A percentile compares a stretch with the other conserved stretches of the same genome.
phyloP scores from a whole-genome alignment of 2,113 vertebrate genomes.

The Phainopepla nitens region DNA sequence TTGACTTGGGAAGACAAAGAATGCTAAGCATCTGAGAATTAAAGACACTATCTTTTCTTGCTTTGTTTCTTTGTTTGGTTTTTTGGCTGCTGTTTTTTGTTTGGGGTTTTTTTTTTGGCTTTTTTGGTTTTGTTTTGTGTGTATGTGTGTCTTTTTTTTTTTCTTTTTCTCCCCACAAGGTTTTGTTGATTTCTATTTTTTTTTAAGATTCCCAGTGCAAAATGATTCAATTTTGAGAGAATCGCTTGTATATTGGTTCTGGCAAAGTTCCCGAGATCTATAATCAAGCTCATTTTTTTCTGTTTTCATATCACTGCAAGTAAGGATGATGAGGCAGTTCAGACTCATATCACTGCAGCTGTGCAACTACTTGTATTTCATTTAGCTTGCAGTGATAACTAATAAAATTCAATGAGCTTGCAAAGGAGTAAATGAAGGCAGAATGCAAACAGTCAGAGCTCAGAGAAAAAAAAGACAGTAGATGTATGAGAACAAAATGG shows the following conservation, averaged over 20 bases:
- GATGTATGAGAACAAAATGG: not conserved
- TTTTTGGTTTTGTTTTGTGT: too few relatives aligned
- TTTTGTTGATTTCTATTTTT: not conserved
- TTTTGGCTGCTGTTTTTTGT: too few relatives aligned
- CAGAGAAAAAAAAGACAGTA: not conserved
- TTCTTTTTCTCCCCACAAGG: not conserved
- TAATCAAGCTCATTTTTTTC: not conserved
- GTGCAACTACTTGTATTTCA: not conserved
- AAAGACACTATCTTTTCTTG: not conserved
- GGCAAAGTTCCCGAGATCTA: not conserved
- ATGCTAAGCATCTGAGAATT: not conserved
- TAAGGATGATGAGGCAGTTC: not conserved
- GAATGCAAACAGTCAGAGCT: not conserved
- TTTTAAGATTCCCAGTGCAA: not conserved
- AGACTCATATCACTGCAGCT: not conserved
- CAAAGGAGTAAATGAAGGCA: not conserved
- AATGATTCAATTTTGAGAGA: not conserved
- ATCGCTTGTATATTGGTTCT: not conserved
- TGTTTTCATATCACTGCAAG: not conserved
- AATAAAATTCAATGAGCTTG: conserved; percentile 16
- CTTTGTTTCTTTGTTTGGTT: not conserved
- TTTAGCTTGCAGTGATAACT: conserved; percentile 1
- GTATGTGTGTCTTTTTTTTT: not conserved
- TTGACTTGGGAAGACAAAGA: not conserved
- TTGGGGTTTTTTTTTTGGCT: too few relatives aligned